These are phyloP conservation scores for Lophius piscatorius DNA, from an alignment of 2,113 vertebrate genomes.

Conservation along the genomic window DNA sequence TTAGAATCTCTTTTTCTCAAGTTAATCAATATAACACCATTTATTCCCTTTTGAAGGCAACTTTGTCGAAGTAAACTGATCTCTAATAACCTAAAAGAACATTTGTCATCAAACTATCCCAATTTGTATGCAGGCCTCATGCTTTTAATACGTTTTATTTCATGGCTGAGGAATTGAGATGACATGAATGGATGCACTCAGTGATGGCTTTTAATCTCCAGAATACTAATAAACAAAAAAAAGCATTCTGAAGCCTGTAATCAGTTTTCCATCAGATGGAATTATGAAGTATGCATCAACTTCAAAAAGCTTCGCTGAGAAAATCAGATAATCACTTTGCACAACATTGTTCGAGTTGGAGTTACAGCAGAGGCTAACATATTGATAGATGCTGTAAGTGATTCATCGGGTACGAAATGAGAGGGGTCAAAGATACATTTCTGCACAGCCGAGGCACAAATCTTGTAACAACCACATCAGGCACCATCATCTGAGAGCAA, in stretches of 20 bases:
- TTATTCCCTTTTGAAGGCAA: too few relatives aligned
- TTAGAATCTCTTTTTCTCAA: too few relatives aligned
- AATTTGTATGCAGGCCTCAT: slow-evolving; percentile 36
- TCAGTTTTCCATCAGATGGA: slow-evolving; percentile 51
- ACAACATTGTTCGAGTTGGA: neutral
- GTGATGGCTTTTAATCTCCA: slow-evolving; percentile 46
- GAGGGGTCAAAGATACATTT: neutral
- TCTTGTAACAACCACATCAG: neutral
- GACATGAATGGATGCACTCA: slow-evolving; percentile 32
- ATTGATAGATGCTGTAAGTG: slow-evolving; percentile 12
- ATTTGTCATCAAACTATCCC: slow-evolving; percentile 31
- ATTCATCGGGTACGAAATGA: neutral
- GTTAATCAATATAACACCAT: too few relatives aligned
- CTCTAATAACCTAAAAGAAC: slow-evolving; percentile 2
- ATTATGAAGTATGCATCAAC: slow-evolving; percentile 12
- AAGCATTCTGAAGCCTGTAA: slow-evolving; percentile 35
- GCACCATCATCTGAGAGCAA: neutral
- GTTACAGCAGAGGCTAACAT: neutral
- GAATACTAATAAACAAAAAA: slow-evolving; percentile 60
- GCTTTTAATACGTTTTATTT: slow-evolving; percentile 53
- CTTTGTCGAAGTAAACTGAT: slow-evolving; percentile 7
- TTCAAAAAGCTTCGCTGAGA: slow-evolving; percentile 22
- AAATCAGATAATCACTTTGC: slow-evolving; percentile 30
- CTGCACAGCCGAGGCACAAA: slow-evolving; percentile 3
- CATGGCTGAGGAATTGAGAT: slow-evolving; percentile 42